Evolutionary conservation across 2,797 vertebrate genomes (phyloP).

Genomic region (Channa striata): DNA sequence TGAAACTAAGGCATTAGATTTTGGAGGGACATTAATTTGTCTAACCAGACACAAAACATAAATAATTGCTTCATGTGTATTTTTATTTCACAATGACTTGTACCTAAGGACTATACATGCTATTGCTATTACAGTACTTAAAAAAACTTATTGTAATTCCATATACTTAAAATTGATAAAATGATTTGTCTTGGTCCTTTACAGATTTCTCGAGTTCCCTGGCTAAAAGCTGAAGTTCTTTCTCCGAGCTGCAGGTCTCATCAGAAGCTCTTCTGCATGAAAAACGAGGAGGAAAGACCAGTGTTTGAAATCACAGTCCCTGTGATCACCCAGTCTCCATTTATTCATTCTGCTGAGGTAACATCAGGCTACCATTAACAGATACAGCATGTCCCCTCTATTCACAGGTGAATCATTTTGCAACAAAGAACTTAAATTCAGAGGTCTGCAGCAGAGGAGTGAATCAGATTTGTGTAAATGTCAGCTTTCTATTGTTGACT

Average conservation of each 20-base stretch:
- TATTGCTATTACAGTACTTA: too few species aligned
- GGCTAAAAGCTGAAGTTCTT: neutral
- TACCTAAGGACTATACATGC: too few species aligned
- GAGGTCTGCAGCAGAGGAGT: slow-evolving; percentile 47
- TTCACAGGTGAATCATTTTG: slow-evolving; percentile 23
- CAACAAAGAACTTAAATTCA: slow-evolving; percentile 45
- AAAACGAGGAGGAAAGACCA: neutral
- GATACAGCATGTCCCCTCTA: neutral
- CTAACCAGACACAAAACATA: too few species aligned
- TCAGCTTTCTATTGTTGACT: slow-evolving; percentile 58
- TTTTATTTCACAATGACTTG: too few species aligned
- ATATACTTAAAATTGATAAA: neutral
- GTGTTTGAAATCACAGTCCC: neutral
- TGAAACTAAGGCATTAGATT: too few species aligned
- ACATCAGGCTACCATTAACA: slow-evolving; percentile 4
- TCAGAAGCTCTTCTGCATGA: neutral
- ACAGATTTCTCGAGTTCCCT: neutral
- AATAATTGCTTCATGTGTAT: too few species aligned
- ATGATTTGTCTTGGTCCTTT: neutral
- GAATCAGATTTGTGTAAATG: slow-evolving; percentile 68
- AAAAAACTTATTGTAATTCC: too few species aligned
- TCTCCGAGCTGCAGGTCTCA: neutral
- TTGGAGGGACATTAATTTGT: too few species aligned
- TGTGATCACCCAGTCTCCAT: neutral
- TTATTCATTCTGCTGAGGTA: slow-evolving; percentile 15